Evolutionary conservation across 2,113 vertebrate genomes (phyloP).

Genomic region (Budorcas taxicolor): DNA sequence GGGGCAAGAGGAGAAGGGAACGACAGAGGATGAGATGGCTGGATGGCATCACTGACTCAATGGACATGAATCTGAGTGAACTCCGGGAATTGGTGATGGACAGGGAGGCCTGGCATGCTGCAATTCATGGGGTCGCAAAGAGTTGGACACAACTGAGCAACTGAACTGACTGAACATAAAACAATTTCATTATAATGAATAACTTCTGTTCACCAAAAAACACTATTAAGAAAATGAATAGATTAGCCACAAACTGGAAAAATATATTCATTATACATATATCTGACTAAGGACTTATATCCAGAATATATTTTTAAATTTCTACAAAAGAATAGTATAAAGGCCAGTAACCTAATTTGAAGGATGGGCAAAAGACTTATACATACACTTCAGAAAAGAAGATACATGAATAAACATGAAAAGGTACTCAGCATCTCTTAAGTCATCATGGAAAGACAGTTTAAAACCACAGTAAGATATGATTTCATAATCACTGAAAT

Average conservation of each 20-base stretch:
- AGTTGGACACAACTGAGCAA: too few relatives aligned
- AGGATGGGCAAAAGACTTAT: neutral
- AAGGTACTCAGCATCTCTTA: neutral
- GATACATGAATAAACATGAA: neutral
- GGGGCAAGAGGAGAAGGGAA: too few relatives aligned
- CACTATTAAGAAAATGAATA: slow-evolving; percentile 15
- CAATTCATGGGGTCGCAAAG: too few relatives aligned
- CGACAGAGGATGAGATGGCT: too few relatives aligned
- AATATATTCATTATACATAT: neutral
- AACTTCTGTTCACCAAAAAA: neutral
- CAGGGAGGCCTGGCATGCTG: too few relatives aligned
- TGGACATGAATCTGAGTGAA: too few relatives aligned
- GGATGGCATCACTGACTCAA: too few relatives aligned
- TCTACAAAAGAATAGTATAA: neutral
- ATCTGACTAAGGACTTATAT: neutral
- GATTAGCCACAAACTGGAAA: neutral
- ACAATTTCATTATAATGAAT: neutral
- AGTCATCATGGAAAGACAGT: neutral
- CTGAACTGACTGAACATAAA: neutral
- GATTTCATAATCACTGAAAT: neutral
- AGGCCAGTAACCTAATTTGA: neutral
- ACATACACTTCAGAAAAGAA: neutral
- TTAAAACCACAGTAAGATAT: neutral
- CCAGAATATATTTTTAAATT: slow-evolving; percentile 7
- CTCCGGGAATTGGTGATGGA: too few relatives aligned